These are phyloP conservation scores for Cryptotis parvus DNA, from an alignment of 2,113 vertebrate species.

Conservation along the genomic window DNA sequence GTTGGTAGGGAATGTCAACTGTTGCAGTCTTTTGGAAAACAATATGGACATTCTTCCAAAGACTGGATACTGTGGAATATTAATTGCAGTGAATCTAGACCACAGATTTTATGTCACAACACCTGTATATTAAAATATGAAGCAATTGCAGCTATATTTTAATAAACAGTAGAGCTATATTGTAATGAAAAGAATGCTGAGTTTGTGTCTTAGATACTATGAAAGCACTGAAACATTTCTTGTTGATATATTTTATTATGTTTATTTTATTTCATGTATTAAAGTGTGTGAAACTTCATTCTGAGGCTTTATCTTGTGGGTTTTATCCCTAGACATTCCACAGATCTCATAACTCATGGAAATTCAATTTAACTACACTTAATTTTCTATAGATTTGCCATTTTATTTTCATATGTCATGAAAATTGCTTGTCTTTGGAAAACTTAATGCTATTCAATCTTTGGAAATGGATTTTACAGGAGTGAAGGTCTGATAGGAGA, in stretches of 20 bases:
- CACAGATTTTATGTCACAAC: background rate
- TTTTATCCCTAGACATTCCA: slow-evolving; percentile 6
- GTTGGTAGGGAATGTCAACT: no score
- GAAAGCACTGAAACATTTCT: slow-evolving; percentile 49
- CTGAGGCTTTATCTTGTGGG: slow-evolving; percentile 46
- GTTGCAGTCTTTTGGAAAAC: no score
- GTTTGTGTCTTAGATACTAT: slow-evolving; percentile 50
- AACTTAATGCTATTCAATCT: slow-evolving; percentile 63
- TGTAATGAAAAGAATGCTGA: slow-evolving; percentile 59
- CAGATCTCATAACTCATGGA: slow-evolving; percentile 45
- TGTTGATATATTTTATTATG: slow-evolving; percentile 58
- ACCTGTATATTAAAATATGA: slow-evolving; percentile 7
- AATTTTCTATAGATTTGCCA: slow-evolving; percentile 62
- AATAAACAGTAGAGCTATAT: no score
- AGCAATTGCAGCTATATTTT: slow-evolving; percentile 7
- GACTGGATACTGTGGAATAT: slow-evolving; percentile 45
- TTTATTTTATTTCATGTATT: slow-evolving; percentile 40
- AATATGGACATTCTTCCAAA: no score
- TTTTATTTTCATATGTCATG: slow-evolving; percentile 74
- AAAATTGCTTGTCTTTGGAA: slow-evolving; percentile 51
- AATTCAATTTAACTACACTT: slow-evolving; percentile 42
- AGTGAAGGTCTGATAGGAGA: slow-evolving; percentile 9
- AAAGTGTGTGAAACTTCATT: slow-evolving; percentile 65
- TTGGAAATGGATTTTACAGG: slow-evolving; percentile 38
- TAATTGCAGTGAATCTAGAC: background rate